Evolutionary conservation across 2,797 vertebrate species (phyloP).

Genomic region (Myripristis murdjan): DNA sequence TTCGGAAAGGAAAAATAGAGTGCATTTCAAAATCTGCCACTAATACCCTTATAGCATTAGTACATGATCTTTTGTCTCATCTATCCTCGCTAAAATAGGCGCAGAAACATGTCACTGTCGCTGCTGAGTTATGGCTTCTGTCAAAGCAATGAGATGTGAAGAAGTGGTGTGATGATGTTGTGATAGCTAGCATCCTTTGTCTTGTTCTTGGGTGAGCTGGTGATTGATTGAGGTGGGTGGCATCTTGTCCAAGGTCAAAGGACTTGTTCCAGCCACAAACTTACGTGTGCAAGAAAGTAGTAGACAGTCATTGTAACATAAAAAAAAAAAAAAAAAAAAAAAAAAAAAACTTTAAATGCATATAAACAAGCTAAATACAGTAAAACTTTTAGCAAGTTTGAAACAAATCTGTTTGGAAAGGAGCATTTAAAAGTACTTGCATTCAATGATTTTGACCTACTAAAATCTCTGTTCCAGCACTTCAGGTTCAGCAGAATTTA

Average conservation of each 20-base stretch:
- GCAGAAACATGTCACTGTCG: constrained; percentile 57
- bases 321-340: background rate
- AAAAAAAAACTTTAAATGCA: background rate
- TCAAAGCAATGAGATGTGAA: constrained; percentile 83
- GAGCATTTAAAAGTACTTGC: background rate
- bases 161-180: constrained; percentile 80
- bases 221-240: constrained; percentile 74
- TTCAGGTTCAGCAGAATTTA: background rate
- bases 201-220: constrained; percentile 75
- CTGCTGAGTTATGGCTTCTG: constrained; percentile 74
- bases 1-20: too few species aligned
- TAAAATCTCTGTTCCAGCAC: background rate
- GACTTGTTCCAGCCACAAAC: constrained; percentile 44
- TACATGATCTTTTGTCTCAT: constrained; percentile 25
- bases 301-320: background rate
- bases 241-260: constrained; percentile 77
- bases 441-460: background rate
- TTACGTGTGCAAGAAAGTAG: constrained; percentile 50
- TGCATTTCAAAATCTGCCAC: constrained; percentile 9
- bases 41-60: background rate
- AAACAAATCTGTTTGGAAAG: constrained; percentile 31
- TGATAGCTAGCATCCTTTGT: constrained; percentile 75
- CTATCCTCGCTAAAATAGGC: constrained; percentile 36
- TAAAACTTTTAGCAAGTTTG: background rate
- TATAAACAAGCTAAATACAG: background rate